phyloP scores from a whole-genome alignment of 2,888 invertebrate genomes.

The Hartigia nigra region DNA sequence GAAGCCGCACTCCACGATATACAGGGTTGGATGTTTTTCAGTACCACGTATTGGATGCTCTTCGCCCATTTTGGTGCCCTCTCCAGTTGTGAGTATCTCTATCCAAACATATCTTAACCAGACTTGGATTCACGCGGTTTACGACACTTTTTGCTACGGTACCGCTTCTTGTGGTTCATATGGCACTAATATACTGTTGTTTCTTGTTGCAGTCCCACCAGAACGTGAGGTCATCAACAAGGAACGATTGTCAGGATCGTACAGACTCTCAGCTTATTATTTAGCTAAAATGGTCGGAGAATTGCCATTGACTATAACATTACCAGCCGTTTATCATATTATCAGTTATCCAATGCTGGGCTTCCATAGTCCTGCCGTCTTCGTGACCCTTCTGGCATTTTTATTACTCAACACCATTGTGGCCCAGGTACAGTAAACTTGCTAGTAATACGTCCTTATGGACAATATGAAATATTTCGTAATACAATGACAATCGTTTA shows the following conservation, averaged over 20 bases:
- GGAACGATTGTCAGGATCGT: slow-evolving; percentile 82
- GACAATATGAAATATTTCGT: background rate
- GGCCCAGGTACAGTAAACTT: slow-evolving; percentile 70
- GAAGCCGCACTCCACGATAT: slow-evolving; percentile 82
- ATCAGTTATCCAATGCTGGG: slow-evolving; percentile 84
- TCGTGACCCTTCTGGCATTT: slow-evolving; percentile 76
- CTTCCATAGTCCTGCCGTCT: slow-evolving; percentile 73
- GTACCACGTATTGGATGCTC: slow-evolving; percentile 85
- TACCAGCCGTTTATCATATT: slow-evolving; percentile 80
- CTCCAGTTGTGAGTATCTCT: slow-evolving; percentile 76
- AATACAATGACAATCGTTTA: background rate
- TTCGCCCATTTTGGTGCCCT: slow-evolving; percentile 83
- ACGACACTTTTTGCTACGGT: too few relatives aligned
- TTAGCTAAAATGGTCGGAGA: slow-evolving; percentile 86
- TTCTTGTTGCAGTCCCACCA: slow-evolving; percentile 74
- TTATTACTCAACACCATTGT: slow-evolving; percentile 78
- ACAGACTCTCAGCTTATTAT: slow-evolving; percentile 83
- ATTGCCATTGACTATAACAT: slow-evolving; percentile 77
- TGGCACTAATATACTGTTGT: slow-evolving; percentile 11
- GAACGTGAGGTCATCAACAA: slow-evolving; percentile 84
- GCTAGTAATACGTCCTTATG: background rate
- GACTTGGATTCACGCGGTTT: too few relatives aligned
- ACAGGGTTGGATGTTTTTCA: slow-evolving; percentile 88
- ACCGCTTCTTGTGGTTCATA: too few relatives aligned
- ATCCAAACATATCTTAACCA: background rate